Base-by-base conservation (phyloP, 2,113 vertebrate genomes). In the Dendrocopos noguchii region DNA sequence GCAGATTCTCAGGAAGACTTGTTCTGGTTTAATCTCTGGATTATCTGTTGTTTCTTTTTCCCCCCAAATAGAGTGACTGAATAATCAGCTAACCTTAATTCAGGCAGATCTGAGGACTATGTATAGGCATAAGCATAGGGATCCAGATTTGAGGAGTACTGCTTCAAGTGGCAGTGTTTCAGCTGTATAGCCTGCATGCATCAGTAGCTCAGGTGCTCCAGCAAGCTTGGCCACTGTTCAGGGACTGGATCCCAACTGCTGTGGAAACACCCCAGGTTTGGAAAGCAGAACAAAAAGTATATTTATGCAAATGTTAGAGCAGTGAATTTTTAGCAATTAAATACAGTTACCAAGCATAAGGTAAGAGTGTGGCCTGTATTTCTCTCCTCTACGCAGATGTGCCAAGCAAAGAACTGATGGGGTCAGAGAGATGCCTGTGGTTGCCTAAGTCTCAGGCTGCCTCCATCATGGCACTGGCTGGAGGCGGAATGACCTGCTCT, bases 21-120 rank as follows among this genome's bases (percentile, higher is more conserved):
- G 39, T 92, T 92, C 50, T 60, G 39, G 81, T 86, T 95, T 92
- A 95, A 94, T 95, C 86, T 95, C 52, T 66, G 86, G 84, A 92
- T 97, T 91, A 96, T 95, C 90, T 76, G 42, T 79, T 68, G 20
- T 68, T 88, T 91, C 59, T 81, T 80, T 75, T 76, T 61, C 15
- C 29, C 46, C 65, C 39, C 80, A 85, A 75, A 87, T 89, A 71
- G 93, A 93, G 76, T 9, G 5, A 16, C 52, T 91, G 78, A 91
- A 85, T 95, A 86, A 92, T 93, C 46, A 46, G 42, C 77, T 87
- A 73, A 84, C 50, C 20, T 7, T 47, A 55, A 88, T 79, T 76
- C 68, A 75, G 52, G 52, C 36, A 64, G 16, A 46, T 50, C 59
- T 71, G 42, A 4, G 24, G 18, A 72, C 77, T 74, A 5, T 29